Conservation (phyloP, 2,113 vertebrate species). For the Anguilla japonica region DNA sequence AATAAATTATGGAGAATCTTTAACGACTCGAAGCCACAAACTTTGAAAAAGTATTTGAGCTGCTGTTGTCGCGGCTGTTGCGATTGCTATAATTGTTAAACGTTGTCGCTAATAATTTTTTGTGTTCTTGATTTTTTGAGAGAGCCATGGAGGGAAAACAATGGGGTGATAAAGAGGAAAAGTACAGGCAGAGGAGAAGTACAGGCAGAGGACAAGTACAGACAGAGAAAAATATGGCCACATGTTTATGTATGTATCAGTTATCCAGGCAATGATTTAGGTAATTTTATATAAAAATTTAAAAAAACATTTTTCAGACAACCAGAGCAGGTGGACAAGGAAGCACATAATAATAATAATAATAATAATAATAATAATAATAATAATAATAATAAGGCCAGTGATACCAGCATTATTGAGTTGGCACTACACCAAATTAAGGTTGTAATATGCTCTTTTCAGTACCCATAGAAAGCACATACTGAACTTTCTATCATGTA, state of each 20-base stretch:
- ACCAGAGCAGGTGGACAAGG: slow-evolving; percentile 58
- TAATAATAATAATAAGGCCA: slow-evolving; percentile 31
- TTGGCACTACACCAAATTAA: not conserved
- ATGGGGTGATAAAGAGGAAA: slow-evolving; percentile 20
- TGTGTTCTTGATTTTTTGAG: slow-evolving; percentile 40
- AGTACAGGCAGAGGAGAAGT: slow-evolving; percentile 27
- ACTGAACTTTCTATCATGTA: not conserved
- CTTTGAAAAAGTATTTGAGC: slow-evolving; percentile 55
- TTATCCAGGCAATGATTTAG: slow-evolving; percentile 57
- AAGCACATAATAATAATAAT: slow-evolving; percentile 21
- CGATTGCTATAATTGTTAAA: slow-evolving; percentile 46
- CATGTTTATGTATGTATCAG: slow-evolving; percentile 44
- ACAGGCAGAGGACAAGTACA: slow-evolving; percentile 17
- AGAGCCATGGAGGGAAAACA: slow-evolving; percentile 32
- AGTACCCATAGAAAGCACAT: not conserved
- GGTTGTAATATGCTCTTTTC: not conserved
- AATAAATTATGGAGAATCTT: slow-evolving; percentile 79
- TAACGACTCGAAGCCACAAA: slow-evolving; percentile 60
- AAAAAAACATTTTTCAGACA: slow-evolving; percentile 47
- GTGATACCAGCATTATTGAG: not conserved
- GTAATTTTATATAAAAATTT: slow-evolving; percentile 58
- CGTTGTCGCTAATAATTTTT: slow-evolving; percentile 45
- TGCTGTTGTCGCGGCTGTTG: slow-evolving; percentile 49
- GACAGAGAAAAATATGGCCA: slow-evolving; percentile 29
- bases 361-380: slow-evolving; percentile 59